Conservation (phyloP, 2,888 invertebrate species). For the Charanyca ferruginea region DNA sequence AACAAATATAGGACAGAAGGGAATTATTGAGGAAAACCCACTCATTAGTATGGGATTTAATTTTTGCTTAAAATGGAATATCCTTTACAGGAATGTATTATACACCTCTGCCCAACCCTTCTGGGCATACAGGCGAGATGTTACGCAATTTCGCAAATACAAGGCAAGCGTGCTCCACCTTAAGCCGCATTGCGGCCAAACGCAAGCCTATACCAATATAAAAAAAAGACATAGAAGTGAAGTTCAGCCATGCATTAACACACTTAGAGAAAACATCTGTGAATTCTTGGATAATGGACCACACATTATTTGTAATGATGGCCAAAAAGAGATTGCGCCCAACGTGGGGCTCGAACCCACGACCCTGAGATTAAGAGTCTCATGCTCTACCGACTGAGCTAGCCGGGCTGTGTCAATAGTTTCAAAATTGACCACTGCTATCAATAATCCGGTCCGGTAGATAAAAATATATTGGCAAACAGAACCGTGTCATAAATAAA, state of each 20-base stretch:
- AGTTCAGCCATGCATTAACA: not conserved
- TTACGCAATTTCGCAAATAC: not conserved
- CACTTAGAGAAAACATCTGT: not conserved
- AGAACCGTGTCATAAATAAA: no score
- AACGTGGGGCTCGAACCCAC: conserved; percentile 92
- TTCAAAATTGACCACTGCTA: not conserved
- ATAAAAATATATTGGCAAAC: no score
- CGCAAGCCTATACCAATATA: no score
- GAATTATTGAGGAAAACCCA: conserved; percentile 40
- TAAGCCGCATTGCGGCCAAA: no score
- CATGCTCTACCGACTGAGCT: conserved; percentile 92
- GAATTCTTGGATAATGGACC: not conserved
- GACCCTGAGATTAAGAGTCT: conserved; percentile 93
- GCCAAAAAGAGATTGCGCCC: conserved; percentile 80
- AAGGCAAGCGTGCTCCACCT: no score
- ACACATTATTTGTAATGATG: not conserved
- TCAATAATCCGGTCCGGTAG: conserved; percentile 1
- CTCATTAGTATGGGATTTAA: not conserved
- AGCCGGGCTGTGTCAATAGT: conserved; percentile 80
- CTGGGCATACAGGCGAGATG: no score
- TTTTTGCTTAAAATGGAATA: not conserved
- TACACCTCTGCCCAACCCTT: no score
- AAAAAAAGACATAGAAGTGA: not conserved
- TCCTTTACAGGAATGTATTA: not conserved
- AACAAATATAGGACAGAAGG: conserved; percentile 13